A percentile compares a stretch with the other conserved stretches of the same genome.
phyloP scores from a whole-genome alignment of 2,113 vertebrate genomes.

The Mola mola region DNA sequence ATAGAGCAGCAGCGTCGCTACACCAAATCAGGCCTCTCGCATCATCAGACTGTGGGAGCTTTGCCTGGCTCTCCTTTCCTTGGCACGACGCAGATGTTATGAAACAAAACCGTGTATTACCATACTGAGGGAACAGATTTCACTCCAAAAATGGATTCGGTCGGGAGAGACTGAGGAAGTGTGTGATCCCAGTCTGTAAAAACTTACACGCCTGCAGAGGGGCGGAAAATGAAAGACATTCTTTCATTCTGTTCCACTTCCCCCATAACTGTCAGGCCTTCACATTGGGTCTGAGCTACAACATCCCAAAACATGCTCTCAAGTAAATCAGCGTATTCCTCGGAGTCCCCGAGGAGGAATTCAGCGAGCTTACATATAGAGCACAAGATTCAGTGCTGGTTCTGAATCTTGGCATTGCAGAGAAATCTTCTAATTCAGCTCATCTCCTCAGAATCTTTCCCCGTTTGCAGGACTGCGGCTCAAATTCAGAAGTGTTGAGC shows the following conservation, averaged over 20 bases:
- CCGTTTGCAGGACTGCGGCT: not conserved
- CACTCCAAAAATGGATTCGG: constrained; percentile 53
- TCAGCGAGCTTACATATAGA: not conserved
- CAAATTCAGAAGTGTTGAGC: not conserved
- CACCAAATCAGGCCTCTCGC: constrained; percentile 32
- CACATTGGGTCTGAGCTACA: constrained; percentile 10
- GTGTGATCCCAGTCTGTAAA: constrained; percentile 67
- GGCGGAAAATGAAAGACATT: constrained; percentile 73
- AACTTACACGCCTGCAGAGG: constrained; percentile 64
- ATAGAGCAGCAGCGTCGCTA: constrained; percentile 31
- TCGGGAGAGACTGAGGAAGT: constrained; percentile 32
- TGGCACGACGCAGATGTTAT: constrained; percentile 33
- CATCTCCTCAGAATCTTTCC: not conserved
- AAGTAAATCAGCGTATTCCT: not conserved
- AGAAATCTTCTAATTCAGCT: not conserved
- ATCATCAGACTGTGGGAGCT: constrained; percentile 22
- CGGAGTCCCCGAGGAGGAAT: not conserved
- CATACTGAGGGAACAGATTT: constrained; percentile 24
- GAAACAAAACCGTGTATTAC: constrained; percentile 46
- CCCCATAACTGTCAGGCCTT: constrained; percentile 10
- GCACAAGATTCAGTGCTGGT: too few relatives aligned
- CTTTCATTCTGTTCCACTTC: constrained; percentile 45
- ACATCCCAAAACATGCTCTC: constrained; percentile 27
- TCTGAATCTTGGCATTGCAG: not conserved
- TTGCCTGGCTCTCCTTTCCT: constrained; percentile 27